Conservation (phyloP, 2,113 vertebrate genomes). For the Heterochromis multidens region DNA sequence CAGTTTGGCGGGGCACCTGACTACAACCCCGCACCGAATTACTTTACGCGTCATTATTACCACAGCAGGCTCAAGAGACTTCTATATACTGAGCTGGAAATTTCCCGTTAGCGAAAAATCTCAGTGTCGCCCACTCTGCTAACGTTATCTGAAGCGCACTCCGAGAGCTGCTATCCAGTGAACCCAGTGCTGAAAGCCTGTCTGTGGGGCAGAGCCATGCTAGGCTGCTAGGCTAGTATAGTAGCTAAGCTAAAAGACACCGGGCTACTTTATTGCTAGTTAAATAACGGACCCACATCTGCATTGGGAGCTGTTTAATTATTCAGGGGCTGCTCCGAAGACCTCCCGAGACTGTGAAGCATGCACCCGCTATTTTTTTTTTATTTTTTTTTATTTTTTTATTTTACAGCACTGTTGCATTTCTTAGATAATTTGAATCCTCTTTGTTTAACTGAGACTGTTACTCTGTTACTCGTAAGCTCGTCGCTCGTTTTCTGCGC, state of each 20-base stretch:
- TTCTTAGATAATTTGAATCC: slow-evolving; percentile 17
- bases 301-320: neutral
- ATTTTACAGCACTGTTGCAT: neutral
- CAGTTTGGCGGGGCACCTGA: neutral
- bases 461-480: neutral
- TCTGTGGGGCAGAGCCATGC: slow-evolving; percentile 13
- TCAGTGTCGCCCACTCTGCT: slow-evolving; percentile 10
- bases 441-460: slow-evolving; percentile 12
- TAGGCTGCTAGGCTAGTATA: slow-evolving; percentile 42
- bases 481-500: neutral
- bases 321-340: neutral
- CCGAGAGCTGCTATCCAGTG: slow-evolving; percentile 59
- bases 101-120: slow-evolving; percentile 12
- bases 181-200: slow-evolving; percentile 68
- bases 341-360: too few relatives aligned
- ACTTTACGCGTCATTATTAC: neutral
- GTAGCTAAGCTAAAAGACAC: slow-evolving; percentile 49
- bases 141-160: neutral
- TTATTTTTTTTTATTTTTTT: neutral
- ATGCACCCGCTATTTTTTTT: neutral
- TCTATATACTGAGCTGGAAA: neutral
- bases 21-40: neutral
- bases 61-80: neutral
- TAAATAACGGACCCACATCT: slow-evolving; percentile 9
- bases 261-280: slow-evolving; percentile 16